Percentiles rank a stretch among this genome's conserved stretches.
phyloP scores from a whole-genome alignment of 2,797 vertebrate species.

The Diceros bicornis region DNA sequence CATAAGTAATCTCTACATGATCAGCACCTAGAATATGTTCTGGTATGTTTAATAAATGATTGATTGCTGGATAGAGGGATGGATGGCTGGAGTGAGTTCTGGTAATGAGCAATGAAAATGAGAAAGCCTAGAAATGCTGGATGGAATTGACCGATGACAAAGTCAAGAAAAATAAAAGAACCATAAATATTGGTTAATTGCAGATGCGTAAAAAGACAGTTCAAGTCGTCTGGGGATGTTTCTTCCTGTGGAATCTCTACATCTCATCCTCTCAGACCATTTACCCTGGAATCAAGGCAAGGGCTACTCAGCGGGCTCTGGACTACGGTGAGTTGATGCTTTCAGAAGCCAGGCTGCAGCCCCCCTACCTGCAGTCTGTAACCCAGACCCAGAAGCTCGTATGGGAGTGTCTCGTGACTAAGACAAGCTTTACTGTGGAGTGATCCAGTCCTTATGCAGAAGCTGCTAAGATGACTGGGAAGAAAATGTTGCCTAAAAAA shows the following conservation, averaged over 20 bases:
- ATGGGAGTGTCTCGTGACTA: not conserved
- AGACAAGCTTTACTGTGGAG: not conserved
- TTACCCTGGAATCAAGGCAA: constrained; percentile 88
- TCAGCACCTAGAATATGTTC: not conserved
- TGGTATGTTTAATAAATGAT: not conserved
- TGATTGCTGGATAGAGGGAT: not conserved
- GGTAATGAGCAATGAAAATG: not conserved
- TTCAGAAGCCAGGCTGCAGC: not conserved
- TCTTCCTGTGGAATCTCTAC: constrained; percentile 80
- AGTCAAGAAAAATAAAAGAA: not conserved
- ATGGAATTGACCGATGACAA: not conserved
- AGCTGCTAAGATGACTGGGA: not conserved
- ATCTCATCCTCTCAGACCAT: constrained; percentile 5
- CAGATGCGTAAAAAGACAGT: constrained; percentile 72
- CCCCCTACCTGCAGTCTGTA: not conserved
- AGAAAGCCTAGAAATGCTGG: not conserved
- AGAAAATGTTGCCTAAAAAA: not conserved
- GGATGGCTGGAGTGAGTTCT: not conserved
- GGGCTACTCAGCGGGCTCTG: constrained; percentile 87
- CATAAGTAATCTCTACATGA: not conserved
- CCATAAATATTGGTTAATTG: constrained; percentile 73
- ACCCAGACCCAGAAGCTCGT: not conserved
- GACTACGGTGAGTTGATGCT: constrained; percentile 87
- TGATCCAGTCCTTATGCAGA: not conserved
- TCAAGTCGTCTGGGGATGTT: constrained; percentile 76